Conservation (phyloP, 2,888 invertebrate species). For the Hypomecis punctinalis region DNA sequence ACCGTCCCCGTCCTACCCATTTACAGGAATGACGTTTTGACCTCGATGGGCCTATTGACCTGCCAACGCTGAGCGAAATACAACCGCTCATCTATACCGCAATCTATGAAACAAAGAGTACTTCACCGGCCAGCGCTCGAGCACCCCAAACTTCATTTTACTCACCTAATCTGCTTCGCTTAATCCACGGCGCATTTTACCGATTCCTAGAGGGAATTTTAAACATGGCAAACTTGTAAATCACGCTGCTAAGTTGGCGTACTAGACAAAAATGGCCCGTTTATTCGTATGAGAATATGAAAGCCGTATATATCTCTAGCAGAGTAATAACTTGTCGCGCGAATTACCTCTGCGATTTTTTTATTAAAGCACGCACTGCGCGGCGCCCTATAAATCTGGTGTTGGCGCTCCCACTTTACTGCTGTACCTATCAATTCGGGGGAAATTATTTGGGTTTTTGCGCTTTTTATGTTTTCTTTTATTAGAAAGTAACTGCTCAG, state of each 20-base stretch:
- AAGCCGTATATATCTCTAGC: constrained; percentile 72
- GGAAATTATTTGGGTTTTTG: constrained; percentile 67
- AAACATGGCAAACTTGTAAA: constrained; percentile 48
- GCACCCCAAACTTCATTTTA: constrained; percentile 13
- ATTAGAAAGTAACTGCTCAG: constrained; percentile 57
- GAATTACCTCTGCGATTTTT: constrained; percentile 82
- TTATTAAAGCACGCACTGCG: constrained; percentile 78
- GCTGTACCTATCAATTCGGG: constrained; percentile 74
- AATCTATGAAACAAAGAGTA: constrained; percentile 30
- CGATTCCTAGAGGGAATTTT: constrained; percentile 44
- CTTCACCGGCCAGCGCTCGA: constrained; percentile 1
- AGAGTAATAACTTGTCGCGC: constrained; percentile 77
- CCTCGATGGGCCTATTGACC: constrained; percentile 44
- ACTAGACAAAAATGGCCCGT: constrained; percentile 66
- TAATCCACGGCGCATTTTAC: constrained; percentile 29
- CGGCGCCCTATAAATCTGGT: constrained; percentile 81
- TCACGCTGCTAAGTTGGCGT: constrained; percentile 56
- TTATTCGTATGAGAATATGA: constrained; percentile 73
- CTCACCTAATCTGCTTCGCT: not conserved
- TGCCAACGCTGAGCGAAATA: constrained; percentile 39
- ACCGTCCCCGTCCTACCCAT: constrained; percentile 37
- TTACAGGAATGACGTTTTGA: constrained; percentile 49
- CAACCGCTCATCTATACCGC: constrained; percentile 32
- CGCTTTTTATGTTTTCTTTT: constrained; percentile 69
- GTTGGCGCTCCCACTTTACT: constrained; percentile 76